Evolutionary conservation across 2,797 vertebrate genomes (phyloP), one percentile per base, ranked within the genome.

Genomic region (Decapterus maruadsi): DNA sequence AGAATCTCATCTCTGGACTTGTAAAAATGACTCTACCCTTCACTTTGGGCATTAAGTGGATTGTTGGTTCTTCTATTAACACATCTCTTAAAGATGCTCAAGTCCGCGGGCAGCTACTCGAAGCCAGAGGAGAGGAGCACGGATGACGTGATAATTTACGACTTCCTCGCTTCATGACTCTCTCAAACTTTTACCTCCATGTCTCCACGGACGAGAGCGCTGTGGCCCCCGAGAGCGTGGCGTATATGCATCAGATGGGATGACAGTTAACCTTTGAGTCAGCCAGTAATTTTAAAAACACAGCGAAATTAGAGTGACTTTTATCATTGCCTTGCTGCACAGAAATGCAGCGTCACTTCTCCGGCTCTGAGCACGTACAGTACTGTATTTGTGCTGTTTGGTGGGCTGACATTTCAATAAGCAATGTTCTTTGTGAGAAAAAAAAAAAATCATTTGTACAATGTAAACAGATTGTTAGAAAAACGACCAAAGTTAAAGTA

Each of bases 231-330:
- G 78, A 62, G 90, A 90, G 91, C 95, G 92, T 94, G 94, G 96
- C 89, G 95, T 89, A 89, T 87, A 92, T 90, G 94, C 94, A 94
- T 95, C 94, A 84, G 90, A 94, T 91, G 93, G 93, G 92, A 92
- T 94, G 94, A 94, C 95, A 94, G 94, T 95, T 97, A 96, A 97
- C 96, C 96, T 97, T 96, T 96, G 95, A 96, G 95, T 96, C 95
- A 94, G 96, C 94, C 95, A 94, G 95, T 95, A 94, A 95, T 94
- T 80, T 80, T 12, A 95, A 95, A 93, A 95, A 94, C 20, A 92
- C 90, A 90, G 60, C 50, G 60, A 75, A 58, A 60, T 51, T 66
- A 78, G 69, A 50, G 59, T 45, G 72, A 73, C 53, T 77, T 76
- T 78, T 43, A 95, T 87, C 88, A 93, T 92, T 90, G 77, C 83